Evolutionary conservation across 2,113 vertebrate genomes (phyloP).

Genomic region (Catagonus wagneri): DNA sequence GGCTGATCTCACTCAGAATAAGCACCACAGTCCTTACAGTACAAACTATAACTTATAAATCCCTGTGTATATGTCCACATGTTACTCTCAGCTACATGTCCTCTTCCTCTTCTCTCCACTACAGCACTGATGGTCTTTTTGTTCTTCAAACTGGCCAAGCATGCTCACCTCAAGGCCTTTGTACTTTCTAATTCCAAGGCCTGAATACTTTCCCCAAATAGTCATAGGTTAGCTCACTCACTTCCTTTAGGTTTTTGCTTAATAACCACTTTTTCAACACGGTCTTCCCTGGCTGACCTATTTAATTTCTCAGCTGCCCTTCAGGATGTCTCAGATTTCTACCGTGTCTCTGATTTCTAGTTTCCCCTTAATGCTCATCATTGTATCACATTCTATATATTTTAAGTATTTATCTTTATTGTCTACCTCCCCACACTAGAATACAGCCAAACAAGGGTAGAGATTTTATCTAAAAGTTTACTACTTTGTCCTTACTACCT

Average conservation of each 20-base stretch:
- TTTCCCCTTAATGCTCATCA: neutral
- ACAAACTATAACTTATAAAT: neutral
- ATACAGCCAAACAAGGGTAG: neutral
- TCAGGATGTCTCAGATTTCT: neutral
- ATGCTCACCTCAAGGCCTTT: neutral
- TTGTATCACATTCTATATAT: neutral
- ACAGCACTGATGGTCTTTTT: neutral
- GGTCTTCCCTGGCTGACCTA: neutral
- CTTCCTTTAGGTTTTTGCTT: neutral
- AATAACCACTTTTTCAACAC: neutral
- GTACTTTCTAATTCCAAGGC: neutral
- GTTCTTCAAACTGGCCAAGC: neutral
- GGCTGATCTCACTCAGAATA: neutral
- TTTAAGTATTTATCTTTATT: neutral
- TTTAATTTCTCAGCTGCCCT: neutral
- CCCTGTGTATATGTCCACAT: neutral
- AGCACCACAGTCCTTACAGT: neutral
- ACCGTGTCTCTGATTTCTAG: neutral
- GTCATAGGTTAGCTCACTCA: neutral
- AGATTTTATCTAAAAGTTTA: neutral
- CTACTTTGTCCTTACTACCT: neutral
- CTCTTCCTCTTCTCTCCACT: neutral
- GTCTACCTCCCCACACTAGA: neutral
- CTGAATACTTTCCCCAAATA: neutral
- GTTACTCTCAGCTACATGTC: neutral